Conservation (phyloP, 2,888 invertebrate species). For the Terebella lapidaria region DNA sequence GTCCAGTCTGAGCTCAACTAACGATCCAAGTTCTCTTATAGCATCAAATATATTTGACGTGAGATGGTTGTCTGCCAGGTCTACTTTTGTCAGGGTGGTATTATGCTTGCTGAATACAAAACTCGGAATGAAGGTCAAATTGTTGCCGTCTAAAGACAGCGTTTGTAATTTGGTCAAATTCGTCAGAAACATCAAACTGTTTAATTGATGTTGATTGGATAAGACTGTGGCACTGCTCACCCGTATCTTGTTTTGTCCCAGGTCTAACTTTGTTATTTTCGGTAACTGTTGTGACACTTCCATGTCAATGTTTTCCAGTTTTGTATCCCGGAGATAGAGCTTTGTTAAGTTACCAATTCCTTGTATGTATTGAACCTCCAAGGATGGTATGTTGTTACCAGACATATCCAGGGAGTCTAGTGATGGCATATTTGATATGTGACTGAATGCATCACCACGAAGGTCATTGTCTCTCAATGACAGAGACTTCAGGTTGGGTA, state of each 20-base stretch:
- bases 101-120: conserved; percentile 1
- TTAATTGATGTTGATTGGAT: too few relatives aligned
- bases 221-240: neutral
- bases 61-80: conserved; percentile 6
- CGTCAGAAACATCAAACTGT: too few relatives aligned
- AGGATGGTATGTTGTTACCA: conserved; percentile 7
- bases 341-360: conserved; percentile 13
- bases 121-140: neutral
- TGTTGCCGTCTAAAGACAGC: conserved; percentile 14
- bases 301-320: conserved; percentile 1
- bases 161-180: conserved; percentile 1
- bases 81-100: neutral
- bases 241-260: conserved; percentile 12
- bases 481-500: conserved; percentile 7
- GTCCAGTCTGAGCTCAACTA: conserved; percentile 9
- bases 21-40: conserved; percentile 1
- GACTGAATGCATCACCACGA: conserved; percentile 1
- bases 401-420: conserved; percentile 10
- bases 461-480: conserved; percentile 12
- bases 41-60: conserved; percentile 3
- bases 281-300: conserved; percentile 1
- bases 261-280: conserved; percentile 13
- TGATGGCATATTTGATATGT: conserved; percentile 4
- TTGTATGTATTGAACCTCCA: conserved; percentile 5
- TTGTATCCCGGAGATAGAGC: conserved; percentile 11